phyloP scores from a whole-genome alignment of 2,113 vertebrate species.

The Copsychus sechellarum region DNA sequence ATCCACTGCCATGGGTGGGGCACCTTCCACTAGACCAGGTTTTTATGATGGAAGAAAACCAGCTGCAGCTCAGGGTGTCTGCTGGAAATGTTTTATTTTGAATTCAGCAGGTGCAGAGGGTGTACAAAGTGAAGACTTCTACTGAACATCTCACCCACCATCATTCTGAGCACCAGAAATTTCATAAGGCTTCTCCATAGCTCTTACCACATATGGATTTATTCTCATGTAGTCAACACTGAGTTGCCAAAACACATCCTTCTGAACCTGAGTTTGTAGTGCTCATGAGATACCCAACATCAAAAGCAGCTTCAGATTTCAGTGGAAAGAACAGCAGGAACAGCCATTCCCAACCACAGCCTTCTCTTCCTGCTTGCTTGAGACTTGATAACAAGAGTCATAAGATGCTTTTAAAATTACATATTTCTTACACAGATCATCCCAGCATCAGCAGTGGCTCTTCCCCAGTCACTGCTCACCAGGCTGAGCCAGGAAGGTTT shows the following conservation, averaged over 20 bases:
- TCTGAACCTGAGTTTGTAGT: background rate
- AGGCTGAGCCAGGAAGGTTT: background rate
- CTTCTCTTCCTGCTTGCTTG: background rate
- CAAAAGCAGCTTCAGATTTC: background rate
- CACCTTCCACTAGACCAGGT: background rate
- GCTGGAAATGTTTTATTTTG: background rate
- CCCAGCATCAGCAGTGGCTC: background rate
- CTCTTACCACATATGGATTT: background rate
- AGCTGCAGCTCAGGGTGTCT: background rate
- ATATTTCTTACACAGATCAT: background rate
- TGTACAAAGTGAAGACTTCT: background rate
- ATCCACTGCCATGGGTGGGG: background rate
- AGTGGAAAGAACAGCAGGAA: background rate
- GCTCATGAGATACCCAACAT: rapidly evolving
- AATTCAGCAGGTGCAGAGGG: background rate
- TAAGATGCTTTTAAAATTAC: background rate
- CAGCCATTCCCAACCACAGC: background rate
- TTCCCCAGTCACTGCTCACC: background rate
- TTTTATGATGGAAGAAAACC: background rate
- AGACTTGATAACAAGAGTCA: background rate
- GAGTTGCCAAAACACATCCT: background rate
- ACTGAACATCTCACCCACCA: background rate
- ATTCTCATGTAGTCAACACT: rapidly evolving
- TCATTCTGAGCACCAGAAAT: background rate
- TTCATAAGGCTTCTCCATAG: background rate